Conservation (phyloP, 1,140 invertebrate species). For the Drosophila hydei region DNA sequence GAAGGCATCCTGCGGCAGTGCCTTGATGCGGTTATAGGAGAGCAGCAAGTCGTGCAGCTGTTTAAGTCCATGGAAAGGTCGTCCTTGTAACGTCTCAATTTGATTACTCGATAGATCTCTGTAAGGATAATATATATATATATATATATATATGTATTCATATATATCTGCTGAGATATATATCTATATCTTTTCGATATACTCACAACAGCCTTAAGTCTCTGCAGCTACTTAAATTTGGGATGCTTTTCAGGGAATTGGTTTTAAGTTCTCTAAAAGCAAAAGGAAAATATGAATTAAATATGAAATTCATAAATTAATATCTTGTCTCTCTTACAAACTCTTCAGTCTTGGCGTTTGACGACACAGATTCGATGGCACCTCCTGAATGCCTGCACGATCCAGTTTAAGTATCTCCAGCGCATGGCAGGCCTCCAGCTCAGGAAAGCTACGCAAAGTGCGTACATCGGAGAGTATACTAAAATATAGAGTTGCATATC, state of each 20-base stretch:
- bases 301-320: not conserved
- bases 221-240: conserved; percentile 89
- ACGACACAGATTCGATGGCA: conserved; percentile 91
- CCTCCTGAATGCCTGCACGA: conserved; percentile 89
- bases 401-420: conserved; percentile 93
- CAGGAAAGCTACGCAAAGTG: conserved; percentile 91
- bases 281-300: not conserved
- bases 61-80: conserved; percentile 88
- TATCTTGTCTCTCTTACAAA: conserved; percentile 88
- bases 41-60: conserved; percentile 94
- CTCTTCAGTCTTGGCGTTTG: conserved; percentile 91
- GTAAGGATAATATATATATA: conserved; percentile 27
- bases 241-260: conserved; percentile 89
- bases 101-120: conserved; percentile 95
- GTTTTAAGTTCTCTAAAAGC: conserved; percentile 92
- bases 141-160: not conserved
- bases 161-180: not conserved
- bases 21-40: conserved; percentile 91
- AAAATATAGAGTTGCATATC: conserved; percentile 2
- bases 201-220: conserved; percentile 95
- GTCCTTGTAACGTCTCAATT: conserved; percentile 89
- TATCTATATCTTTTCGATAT: not conserved
- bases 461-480: conserved; percentile 94
- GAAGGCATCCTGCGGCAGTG: conserved; percentile 92
- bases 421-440: conserved; percentile 90